Base-by-base conservation (phyloP, 2,797 vertebrate genomes). In the Lutra lutra region DNA sequence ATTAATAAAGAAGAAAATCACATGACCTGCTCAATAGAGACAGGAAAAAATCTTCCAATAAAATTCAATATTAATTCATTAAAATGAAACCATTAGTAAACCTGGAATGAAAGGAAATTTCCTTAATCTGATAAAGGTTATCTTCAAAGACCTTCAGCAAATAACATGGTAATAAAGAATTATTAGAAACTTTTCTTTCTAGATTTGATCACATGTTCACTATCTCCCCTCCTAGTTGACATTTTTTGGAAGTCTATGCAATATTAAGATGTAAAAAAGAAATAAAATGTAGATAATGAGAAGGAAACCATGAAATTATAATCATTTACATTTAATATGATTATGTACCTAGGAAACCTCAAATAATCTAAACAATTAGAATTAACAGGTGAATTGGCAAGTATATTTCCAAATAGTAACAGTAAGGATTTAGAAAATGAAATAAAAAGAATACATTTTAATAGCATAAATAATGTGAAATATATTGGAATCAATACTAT, bases 361-460 rank as follows among this genome's bases (percentile, higher is more conserved):
- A 70, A 91, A 91, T 9, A 90, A 78, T 58, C 15, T 91, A 95
- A 51, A 78, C 58, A 62, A 75, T 79, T 51, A 93, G 40, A 68
- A 66, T 75, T 88, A 51, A 38, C 21, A 89, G 68, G 4, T 92
- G 20, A 80, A 40, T 84, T 84, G 86, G 11, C 20, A 82, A 51
- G 25, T 86, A 0, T 79, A 70, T 91, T 96, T 83, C 51, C 3
- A 89, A 3, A 43, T 6, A 60, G 14, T 18, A 48, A 79, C 58
- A 86, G 10, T 29, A 92, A 54, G 3, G 87, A 90, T 85, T 79
- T 96, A 56, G 43, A 88, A 78, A 85, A 54, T 86, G 13, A 90
- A 84, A 62, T 90, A 27, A 82, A 84, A 79, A 79, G 3, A 13
- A 60, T 48, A 40, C 5, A 38, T 8, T 38, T 46, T 91, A 46